Conservation (phyloP, 2,888 invertebrate genomes). For the Hypsopygia costalis region DNA sequence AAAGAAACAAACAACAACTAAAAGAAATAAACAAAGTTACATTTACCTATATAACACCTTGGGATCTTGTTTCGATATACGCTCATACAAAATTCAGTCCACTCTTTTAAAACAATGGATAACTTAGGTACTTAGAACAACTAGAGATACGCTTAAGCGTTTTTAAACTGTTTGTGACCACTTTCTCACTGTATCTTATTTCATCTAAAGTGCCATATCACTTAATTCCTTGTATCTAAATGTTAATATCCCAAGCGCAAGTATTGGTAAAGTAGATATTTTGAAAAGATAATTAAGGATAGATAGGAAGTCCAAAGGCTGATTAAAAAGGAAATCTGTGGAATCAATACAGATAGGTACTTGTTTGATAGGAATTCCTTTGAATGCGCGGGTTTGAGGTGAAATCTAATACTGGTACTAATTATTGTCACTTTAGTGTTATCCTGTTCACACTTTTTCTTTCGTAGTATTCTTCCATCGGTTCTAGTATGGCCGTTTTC, state of each 20-base stretch:
- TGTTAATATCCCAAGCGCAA: not conserved
- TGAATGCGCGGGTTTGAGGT: not conserved
- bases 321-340: conserved; percentile 23
- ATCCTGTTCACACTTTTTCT: too few relatives aligned
- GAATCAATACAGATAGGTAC: conserved; percentile 8
- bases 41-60: too few relatives aligned
- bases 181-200: conserved; percentile 21
- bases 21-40: too few relatives aligned
- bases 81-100: too few relatives aligned
- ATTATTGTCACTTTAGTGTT: not conserved
- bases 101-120: too few relatives aligned
- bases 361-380: conserved; percentile 16
- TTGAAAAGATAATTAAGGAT: conserved; percentile 11
- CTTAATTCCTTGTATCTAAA: not conserved
- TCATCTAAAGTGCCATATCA: not conserved
- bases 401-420: not conserved
- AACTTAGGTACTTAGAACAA: too few relatives aligned
- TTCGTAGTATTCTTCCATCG: not conserved
- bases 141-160: conserved; percentile 41
- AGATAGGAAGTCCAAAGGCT: conserved; percentile 30
- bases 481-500: not conserved
- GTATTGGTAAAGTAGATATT: conserved; percentile 1
- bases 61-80: too few relatives aligned
- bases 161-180: conserved; percentile 46
- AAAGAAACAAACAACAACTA: too few relatives aligned